Evolutionary conservation across 2,797 vertebrate genomes (phyloP), one percentile per base, ranked within the genome.

Genomic region (Anguilla anguilla): DNA sequence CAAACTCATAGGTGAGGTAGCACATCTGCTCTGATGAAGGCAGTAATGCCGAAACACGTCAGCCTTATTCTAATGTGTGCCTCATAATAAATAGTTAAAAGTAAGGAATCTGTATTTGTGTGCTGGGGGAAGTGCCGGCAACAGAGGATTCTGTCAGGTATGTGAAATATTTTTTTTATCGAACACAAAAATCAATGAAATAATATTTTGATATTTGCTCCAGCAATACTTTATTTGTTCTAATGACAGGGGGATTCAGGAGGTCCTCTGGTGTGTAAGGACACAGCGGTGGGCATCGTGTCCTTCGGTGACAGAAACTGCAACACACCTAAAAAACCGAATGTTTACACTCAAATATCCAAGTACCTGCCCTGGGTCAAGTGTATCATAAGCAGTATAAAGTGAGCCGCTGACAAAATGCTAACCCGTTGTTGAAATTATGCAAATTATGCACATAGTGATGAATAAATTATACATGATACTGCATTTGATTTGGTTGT

Each of bases 141-240:
- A 0, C 1, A 88, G 85, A 87, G 92, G 90, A 28, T 86, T 92
- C 82, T 92, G 91, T 77, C 67, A 90, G 92, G 92, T 92, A 90
- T 35, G 31, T 87, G n/a, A 72, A n/a, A n/a, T n/a, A 53, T 6
- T 28, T n/a, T 10, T 7, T 28, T 69, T 31, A 28, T 69, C 9
- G 10, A 69, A 31, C 69, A 28, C 25, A 2, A 28, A 17, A 69
- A 1, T 7, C 35, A 35, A 35, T 35, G 0, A 35, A 31, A 28
- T 69, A 11, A 69, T 77, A 39, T 22, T 77, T 6, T 3, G 17
- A 39, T 17, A 17, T 17, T 15, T 77, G 15, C 25, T 15, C 17
- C 11, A 17, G 4, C 67, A n/a, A 28, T 22, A 67, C 1, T 2
- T 67, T 2, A 9, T 51, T 31, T 87, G 84, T 85, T n/a, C n/a